Percentiles rank a stretch among this genome's conserved stretches.
These are phyloP conservation scores for Drosophila azteca DNA, from an alignment of 1,140 invertebrate species.

Conservation along the genomic window DNA sequence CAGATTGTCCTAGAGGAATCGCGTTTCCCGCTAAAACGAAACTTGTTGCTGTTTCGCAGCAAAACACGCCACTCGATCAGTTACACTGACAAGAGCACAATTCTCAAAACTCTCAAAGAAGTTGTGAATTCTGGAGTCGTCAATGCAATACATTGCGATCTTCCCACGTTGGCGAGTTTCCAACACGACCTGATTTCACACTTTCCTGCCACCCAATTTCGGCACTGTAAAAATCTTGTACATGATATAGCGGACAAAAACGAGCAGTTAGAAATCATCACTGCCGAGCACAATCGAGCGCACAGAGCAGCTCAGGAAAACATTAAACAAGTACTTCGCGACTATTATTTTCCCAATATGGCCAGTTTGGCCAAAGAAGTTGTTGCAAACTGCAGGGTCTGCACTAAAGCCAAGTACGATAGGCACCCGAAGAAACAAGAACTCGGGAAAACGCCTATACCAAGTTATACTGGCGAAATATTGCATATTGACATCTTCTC, in stretches of 20 bases:
- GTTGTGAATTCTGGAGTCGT: conserved; percentile 16
- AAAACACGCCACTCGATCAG: conserved; percentile 22
- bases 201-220: conserved; percentile 23
- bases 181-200: conserved; percentile 16
- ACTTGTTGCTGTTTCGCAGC: conserved; percentile 16
- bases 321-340: conserved; percentile 23
- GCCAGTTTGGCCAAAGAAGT: conserved; percentile 28
- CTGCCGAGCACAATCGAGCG: conserved; percentile 11
- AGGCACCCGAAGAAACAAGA: conserved; percentile 29
- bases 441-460: conserved; percentile 22
- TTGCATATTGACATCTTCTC: conserved; percentile 36
- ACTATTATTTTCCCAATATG: conserved; percentile 48
- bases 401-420: conserved; percentile 20
- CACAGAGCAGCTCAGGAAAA: conserved; percentile 43
- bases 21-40: background rate
- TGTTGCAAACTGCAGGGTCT: conserved; percentile 28
- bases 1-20: conserved; percentile 34
- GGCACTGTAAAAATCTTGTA: conserved; percentile 27
- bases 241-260: conserved; percentile 7
- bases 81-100: conserved; percentile 9
- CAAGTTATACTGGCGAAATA: conserved; percentile 22
- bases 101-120: conserved; percentile 18
- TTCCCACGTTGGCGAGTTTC: conserved; percentile 7
- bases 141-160: conserved; percentile 9
- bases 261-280: conserved; percentile 24